Conservation (phyloP, 2,888 invertebrate genomes). For the Andrena bicolor region DNA sequence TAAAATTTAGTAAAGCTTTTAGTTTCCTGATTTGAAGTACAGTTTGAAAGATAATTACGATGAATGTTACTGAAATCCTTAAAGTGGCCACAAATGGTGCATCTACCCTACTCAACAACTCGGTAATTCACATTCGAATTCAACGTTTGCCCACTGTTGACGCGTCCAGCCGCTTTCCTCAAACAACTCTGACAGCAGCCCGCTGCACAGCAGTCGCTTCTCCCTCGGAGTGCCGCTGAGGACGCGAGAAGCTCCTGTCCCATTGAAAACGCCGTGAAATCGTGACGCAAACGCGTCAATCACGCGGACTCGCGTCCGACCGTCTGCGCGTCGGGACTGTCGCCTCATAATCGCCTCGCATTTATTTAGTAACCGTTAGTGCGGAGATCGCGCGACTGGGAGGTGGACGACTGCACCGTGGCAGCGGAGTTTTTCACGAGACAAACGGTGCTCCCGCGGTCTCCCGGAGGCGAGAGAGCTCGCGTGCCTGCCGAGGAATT, state of each 20-base stretch:
- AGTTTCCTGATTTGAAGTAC: too few species aligned
- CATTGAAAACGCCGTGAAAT: neutral
- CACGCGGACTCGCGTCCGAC: neutral
- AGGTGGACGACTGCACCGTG: neutral
- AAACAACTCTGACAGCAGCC: neutral
- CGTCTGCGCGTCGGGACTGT: slow-evolving; percentile 3
- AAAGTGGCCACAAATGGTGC: too few species aligned
- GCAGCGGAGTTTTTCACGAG: neutral
- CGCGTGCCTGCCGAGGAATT: slow-evolving; percentile 44
- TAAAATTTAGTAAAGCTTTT: too few species aligned
- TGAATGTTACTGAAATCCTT: too few species aligned
- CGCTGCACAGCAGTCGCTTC: neutral
- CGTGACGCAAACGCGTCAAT: slow-evolving; percentile 15
- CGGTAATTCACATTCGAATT: neutral
- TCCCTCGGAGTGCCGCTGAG: neutral
- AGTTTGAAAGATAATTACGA: too few species aligned
- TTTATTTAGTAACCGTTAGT: slow-evolving; percentile 40
- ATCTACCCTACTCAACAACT: too few species aligned
- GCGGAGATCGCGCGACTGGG: neutral
- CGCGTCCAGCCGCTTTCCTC: neutral
- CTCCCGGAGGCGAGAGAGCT: slow-evolving; percentile 31
- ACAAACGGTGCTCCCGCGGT: slow-evolving; percentile 32
- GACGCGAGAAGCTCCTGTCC: slow-evolving; percentile 1
- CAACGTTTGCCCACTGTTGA: neutral
- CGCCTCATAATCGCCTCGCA: slow-evolving; percentile 18